These are phyloP conservation scores for Vireo altiloquus DNA, from an alignment of 2,113 vertebrate species.

Conservation along the genomic window DNA sequence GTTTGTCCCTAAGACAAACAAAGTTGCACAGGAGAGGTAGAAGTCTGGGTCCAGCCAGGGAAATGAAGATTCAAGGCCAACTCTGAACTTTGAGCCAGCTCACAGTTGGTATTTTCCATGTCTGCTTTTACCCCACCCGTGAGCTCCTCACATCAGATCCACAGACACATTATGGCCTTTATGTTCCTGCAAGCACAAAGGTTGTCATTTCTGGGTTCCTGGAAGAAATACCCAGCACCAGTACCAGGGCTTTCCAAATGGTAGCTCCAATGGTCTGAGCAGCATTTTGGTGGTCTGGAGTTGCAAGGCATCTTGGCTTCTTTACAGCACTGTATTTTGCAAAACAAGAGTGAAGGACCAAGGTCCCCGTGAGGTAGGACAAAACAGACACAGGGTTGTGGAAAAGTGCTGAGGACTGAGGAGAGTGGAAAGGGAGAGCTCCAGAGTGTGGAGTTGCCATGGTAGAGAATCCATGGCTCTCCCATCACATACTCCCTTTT, in stretches of 20 bases:
- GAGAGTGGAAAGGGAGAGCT: not conserved
- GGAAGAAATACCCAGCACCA: not conserved
- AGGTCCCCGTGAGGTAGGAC: not conserved
- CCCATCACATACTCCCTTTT: not conserved
- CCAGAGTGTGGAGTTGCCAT: not conserved
- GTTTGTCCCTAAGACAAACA: constrained; percentile 19
- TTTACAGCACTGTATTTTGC: not conserved
- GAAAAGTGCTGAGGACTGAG: not conserved
- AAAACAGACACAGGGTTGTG: not conserved
- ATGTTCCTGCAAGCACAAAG: not conserved
- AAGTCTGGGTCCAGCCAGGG: not conserved
- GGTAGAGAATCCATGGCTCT: not conserved
- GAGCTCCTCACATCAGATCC: not conserved
- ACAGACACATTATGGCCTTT: not conserved
- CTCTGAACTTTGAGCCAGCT: not conserved
- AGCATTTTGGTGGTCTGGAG: not conserved
- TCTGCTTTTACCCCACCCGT: not conserved
- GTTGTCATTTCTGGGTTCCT: not conserved
- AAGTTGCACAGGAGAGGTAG: not conserved
- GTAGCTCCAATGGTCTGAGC: not conserved
- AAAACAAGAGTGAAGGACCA: not conserved
- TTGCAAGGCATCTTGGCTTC: not conserved
- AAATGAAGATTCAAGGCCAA: not conserved
- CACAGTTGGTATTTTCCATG: not conserved
- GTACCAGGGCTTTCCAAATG: not conserved